Evolutionary conservation across 1,140 invertebrate genomes (phyloP), one percentile per base, ranked within the genome.

Genomic region (Ladona fulva): DNA sequence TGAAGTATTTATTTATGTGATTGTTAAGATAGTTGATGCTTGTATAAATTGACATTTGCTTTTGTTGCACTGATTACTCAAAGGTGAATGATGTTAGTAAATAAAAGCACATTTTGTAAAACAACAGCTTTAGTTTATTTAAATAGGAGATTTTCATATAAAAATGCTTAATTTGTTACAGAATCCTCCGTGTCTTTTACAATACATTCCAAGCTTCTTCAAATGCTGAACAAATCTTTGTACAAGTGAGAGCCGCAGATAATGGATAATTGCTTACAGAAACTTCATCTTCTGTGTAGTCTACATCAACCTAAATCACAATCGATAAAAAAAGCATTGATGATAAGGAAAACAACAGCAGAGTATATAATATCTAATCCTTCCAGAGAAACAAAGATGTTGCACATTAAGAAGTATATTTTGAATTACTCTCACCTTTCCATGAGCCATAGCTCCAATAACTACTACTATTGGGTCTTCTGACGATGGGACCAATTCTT

Each of bases 371-470:
- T n/a, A n/a, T n/a, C n/a, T n/a, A n/a, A n/a, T n/a, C 12, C n/a
- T 59, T 59, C n/a, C n/a, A 12, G 12, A 12, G n/a, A 59, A 59
- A 59, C 12, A 59, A 59, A n/a, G n/a, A n/a, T n/a, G n/a, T n/a
- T n/a, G n/a, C n/a, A n/a, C n/a, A n/a, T n/a, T n/a, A n/a, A n/a
- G n/a, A n/a, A n/a, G n/a, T n/a, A n/a, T n/a, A 22, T 52, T 66
- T 77, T 16, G 74, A n/a, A 73, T 19, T 14, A 52, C 25, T 80
- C 79, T 86, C 85, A 93, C 92, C 85, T 93, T 94, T 78, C 98
- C 98, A 87, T 98, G 96, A 6, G 97, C 97, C 92, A 99, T 98
- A 3, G 97, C 97, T 74, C 98, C 98, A 80, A 99, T 88, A 6
- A 99, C 92, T 79, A 99, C 87, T 0, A 93, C 96, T 79, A 98